phyloP scores from a whole-genome alignment of 2,888 invertebrate species.

The Meta bourneti region DNA sequence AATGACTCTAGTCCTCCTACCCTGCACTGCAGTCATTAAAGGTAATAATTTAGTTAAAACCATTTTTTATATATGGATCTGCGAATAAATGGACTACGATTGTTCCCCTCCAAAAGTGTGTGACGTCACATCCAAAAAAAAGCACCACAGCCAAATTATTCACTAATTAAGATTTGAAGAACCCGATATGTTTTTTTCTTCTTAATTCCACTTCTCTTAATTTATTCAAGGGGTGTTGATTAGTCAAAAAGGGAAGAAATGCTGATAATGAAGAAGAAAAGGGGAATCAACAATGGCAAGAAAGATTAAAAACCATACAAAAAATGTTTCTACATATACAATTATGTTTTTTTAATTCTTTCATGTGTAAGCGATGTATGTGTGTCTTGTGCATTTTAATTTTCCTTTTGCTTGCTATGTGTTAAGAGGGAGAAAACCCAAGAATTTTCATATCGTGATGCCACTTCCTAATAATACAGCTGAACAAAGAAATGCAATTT shows the following conservation, averaged over 20 bases:
- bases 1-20: slow-evolving; percentile 17
- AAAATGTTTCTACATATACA: slow-evolving; percentile 2
- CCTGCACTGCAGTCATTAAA: slow-evolving; percentile 41
- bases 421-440: not conserved
- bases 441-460: not conserved
- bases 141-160: not conserved
- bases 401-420: not conserved
- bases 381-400: not conserved
- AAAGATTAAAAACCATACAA: slow-evolving; percentile 5
- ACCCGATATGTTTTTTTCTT: slow-evolving; percentile 30
- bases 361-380: not conserved
- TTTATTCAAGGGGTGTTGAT: slow-evolving; percentile 49
- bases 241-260: slow-evolving; percentile 30
- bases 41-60: slow-evolving; percentile 42
- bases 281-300: slow-evolving; percentile 14
- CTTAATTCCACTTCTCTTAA: slow-evolving; percentile 50
- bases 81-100: slow-evolving; percentile 11
- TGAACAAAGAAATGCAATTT: no score
- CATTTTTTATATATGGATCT: slow-evolving; percentile 27
- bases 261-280: slow-evolving; percentile 7
- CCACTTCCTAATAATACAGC: no score
- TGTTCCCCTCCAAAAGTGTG: slow-evolving; percentile 5
- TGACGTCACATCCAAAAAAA: slow-evolving; percentile 1
- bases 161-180: slow-evolving; percentile 58
- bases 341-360: not conserved